Percentiles rank a stretch among this genome's conserved stretches.
Conservation (phyloP, 1,140 invertebrate species). For the Parapsyche elsis region DNA sequence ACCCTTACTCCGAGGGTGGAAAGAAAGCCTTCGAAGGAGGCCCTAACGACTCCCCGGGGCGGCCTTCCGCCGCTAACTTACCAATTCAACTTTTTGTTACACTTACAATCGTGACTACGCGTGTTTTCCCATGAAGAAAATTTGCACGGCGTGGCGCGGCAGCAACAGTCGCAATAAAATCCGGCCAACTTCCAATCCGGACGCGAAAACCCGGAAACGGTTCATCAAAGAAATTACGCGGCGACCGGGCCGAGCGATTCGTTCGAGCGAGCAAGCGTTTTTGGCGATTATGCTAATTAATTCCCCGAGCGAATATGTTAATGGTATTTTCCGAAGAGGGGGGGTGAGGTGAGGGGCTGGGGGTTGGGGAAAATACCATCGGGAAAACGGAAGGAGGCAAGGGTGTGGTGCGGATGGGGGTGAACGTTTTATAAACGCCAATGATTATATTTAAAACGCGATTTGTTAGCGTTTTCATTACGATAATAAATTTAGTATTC, state of each 20-base stretch:
- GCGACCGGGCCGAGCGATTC: background rate
- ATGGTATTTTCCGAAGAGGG: background rate
- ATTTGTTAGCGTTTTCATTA: slow-evolving; percentile 23
- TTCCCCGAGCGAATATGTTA: slow-evolving; percentile 10
- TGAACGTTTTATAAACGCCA: slow-evolving; percentile 11
- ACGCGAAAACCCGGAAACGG: background rate
- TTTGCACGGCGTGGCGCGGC: no score
- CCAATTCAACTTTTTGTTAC: slow-evolving; percentile 56
- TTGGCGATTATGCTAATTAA: background rate
- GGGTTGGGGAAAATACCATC: no score
- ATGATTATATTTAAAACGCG: slow-evolving; percentile 21
- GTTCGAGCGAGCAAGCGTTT: background rate
- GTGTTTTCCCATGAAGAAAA: background rate
- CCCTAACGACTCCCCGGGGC: slow-evolving; percentile 53
- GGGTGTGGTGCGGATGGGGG: no score
- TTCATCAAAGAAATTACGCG: background rate
- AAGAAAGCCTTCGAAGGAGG: slow-evolving; percentile 4
- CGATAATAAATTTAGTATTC: slow-evolving; percentile 13
- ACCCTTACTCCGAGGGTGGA: no score
- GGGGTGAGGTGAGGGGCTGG: no score
- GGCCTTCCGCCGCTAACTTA: slow-evolving; percentile 55
- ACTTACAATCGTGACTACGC: slow-evolving; percentile 11
- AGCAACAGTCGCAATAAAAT: no score
- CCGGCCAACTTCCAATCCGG: no score
- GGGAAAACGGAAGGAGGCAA: no score